These are phyloP conservation scores for Ceratina australensis DNA, from an alignment of 1,140 invertebrate species.

Conservation along the genomic window DNA sequence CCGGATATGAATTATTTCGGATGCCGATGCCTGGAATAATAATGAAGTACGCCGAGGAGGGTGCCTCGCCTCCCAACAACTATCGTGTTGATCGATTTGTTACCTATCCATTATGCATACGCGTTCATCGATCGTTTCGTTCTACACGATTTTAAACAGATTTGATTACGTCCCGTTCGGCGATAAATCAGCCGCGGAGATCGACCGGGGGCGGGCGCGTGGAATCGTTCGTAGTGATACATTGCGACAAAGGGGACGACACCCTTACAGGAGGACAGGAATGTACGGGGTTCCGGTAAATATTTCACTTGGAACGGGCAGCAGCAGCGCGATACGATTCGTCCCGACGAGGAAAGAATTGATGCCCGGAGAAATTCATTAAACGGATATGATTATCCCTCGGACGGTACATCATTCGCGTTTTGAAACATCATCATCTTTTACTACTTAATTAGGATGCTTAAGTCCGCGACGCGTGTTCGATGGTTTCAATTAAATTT, in stretches of 20 bases:
- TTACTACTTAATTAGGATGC: too few relatives aligned
- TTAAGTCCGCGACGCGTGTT: too few relatives aligned
- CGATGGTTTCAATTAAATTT: constrained; percentile 3
- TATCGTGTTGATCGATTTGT: constrained; percentile 11
- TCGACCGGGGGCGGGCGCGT: not conserved
- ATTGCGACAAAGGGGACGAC: constrained; percentile 5
- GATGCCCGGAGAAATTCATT: constrained; percentile 12
- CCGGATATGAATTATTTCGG: constrained; percentile 37
- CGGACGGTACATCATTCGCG: not conserved
- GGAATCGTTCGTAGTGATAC: constrained; percentile 16
- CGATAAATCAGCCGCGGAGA: constrained; percentile 22
- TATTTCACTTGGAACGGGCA: constrained; percentile 11
- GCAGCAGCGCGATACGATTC: not conserved
- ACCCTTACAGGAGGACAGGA: constrained; percentile 12
- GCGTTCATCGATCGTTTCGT: constrained; percentile 35
- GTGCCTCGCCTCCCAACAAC: too few relatives aligned
- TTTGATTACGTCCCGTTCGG: constrained; percentile 22
- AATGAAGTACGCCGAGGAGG: constrained; percentile 23
- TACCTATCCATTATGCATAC: constrained; percentile 35
- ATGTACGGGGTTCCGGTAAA: constrained; percentile 20
- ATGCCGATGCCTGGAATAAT: constrained; percentile 31
- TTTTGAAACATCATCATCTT: not conserved
- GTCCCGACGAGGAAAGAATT: not conserved
- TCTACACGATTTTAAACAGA: constrained; percentile 41
- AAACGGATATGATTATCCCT: not conserved